Evolutionary conservation across 2,888 invertebrate species (phyloP).

Genomic region (Dioctria rufipes): DNA sequence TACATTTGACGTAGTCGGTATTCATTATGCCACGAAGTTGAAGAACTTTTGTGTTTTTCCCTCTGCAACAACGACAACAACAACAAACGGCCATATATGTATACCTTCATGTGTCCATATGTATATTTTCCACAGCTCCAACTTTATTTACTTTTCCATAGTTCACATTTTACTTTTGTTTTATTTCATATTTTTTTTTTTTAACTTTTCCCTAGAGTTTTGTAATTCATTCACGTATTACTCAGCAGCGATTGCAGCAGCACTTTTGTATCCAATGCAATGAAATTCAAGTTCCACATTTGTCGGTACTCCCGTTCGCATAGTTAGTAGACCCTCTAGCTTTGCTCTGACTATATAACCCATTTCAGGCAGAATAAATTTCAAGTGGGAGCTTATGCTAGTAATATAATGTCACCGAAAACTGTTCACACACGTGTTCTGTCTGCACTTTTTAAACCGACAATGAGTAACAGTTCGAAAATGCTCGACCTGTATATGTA

Average conservation of each 20-base stretch:
- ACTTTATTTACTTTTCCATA: constrained; percentile 22
- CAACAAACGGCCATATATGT: neutral
- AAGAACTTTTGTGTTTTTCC: neutral
- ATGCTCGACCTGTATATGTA: neutral
- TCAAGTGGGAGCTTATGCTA: neutral
- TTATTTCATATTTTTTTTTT: neutral
- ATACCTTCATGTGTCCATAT: neutral
- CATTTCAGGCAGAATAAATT: neutral
- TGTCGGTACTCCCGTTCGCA: no score
- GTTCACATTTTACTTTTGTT: neutral
- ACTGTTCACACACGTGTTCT: constrained; percentile 6
- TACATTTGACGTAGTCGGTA: neutral
- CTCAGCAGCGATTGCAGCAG: constrained; percentile 10
- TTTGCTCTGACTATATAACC: no score
- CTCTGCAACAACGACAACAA: neutral
- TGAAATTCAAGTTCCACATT: neutral
- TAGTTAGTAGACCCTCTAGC: no score
- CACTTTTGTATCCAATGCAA: constrained; percentile 10
- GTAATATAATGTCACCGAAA: neutral
- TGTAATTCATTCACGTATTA: constrained; percentile 29
- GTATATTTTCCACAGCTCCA: neutral
- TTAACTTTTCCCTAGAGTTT: neutral
- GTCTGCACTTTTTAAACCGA: neutral
- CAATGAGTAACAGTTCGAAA: neutral
- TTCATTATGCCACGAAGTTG: neutral